Conservation (phyloP, 2,888 invertebrate genomes). For the Tenthredo scrophulariae region DNA sequence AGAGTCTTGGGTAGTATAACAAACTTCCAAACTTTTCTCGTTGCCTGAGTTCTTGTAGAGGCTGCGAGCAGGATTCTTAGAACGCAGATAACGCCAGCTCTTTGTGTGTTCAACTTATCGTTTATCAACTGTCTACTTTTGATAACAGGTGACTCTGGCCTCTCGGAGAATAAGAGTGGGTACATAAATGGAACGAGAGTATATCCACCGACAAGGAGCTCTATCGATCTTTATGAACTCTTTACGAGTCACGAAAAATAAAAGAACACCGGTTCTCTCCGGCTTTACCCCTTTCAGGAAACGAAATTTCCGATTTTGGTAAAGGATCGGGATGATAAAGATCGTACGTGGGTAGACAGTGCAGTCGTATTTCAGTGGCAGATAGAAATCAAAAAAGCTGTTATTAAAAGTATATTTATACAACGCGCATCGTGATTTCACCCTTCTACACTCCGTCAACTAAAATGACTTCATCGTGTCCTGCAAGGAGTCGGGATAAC, state of each 20-base stretch:
- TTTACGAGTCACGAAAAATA: not conserved
- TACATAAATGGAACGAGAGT: constrained; percentile 6
- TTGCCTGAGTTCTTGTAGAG: not conserved
- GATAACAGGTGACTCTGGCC: constrained; percentile 52
- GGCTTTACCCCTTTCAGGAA: not conserved
- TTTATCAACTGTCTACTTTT: constrained; percentile 53
- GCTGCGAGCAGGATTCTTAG: constrained; percentile 12
- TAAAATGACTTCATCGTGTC: constrained; percentile 25
- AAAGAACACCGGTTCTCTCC: not conserved
- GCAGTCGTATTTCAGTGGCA: constrained; percentile 9
- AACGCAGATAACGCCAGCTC: constrained; percentile 7
- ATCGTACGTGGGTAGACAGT: not conserved
- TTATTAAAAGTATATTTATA: constrained; percentile 20
- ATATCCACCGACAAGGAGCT: constrained; percentile 17
- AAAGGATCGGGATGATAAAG: not conserved
- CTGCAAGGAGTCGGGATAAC: not conserved
- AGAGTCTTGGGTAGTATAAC: not conserved
- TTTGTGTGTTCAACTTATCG: constrained; percentile 51
- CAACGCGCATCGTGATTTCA: not conserved
- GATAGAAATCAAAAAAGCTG: constrained; percentile 17
- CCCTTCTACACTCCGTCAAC: not conserved
- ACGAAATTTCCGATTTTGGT: not conserved
- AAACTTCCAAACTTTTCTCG: not conserved
- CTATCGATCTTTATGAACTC: not conserved
- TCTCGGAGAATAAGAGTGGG: constrained; percentile 7